Evolutionary conservation across 1,140 invertebrate genomes (phyloP).

Genomic region (Meloidogyne hapla): DNA sequence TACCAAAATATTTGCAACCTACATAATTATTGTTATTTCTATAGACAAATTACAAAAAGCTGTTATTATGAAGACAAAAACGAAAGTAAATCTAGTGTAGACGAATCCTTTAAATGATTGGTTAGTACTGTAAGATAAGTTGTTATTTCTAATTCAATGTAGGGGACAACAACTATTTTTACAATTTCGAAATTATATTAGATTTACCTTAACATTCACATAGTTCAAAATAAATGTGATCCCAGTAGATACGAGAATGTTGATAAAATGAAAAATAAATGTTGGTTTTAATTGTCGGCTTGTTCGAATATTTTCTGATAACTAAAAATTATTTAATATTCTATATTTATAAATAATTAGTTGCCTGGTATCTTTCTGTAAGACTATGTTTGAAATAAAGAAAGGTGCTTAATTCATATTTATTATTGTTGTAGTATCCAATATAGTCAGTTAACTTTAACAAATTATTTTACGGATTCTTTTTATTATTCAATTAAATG

Average conservation of each 20-base stretch:
- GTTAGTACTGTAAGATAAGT: no score
- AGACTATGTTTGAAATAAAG: constrained; percentile 13
- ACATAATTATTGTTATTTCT: not conserved
- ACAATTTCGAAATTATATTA: no score
- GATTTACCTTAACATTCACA: not conserved
- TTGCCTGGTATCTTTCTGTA: constrained; percentile 12
- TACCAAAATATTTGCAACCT: no score
- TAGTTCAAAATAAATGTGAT: constrained; percentile 10
- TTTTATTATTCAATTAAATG: no score
- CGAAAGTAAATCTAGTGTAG: not conserved
- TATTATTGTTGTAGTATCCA: constrained; percentile 8
- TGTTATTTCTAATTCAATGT: no score
- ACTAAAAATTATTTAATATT: not conserved
- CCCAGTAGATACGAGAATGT: not conserved
- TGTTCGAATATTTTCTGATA: not conserved
- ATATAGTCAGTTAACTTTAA: not conserved
- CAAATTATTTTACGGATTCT: not conserved
- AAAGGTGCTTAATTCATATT: not conserved
- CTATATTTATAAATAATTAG: not conserved
- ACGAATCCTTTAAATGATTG: no score
- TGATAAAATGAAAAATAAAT: constrained; percentile 14
- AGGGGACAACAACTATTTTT: no score
- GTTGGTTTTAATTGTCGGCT: constrained; percentile 6
- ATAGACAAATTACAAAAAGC: not conserved
- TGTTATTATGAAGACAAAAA: not conserved